Evolutionary conservation across 2,113 vertebrate genomes (phyloP), one percentile per base, ranked within the genome.

Genomic region (Pelusios castaneus): DNA sequence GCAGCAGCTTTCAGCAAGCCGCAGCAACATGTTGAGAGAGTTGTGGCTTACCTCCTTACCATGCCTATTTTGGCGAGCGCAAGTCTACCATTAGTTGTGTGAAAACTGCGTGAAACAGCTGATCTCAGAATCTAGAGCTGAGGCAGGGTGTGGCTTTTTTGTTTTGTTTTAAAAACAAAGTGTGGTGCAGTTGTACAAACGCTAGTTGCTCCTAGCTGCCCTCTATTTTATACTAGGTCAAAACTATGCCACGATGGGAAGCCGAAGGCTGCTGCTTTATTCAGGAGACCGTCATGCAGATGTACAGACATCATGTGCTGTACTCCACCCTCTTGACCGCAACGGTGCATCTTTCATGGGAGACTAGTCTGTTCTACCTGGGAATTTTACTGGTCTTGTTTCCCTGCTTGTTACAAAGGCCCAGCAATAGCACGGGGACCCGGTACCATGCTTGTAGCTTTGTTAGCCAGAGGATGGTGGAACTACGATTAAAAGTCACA

Each of bases 21-120:
- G 95, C 93, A 97, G 91, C 4, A 82, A 97, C 96, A 97, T 5
- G 94, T 93, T 67, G 90, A 80, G 87, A 84, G 93, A 91, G 93
- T 94, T 97, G 90, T 90, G 87, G 94, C 90, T 95, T 89, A 55
- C 84, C 91, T 80, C 89, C 91, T 82, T 89, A 13, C 25, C 41
- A 45, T 8, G 24, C 91, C 92, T 94, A 89, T 90, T 95, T 96
- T 97, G 96, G 95, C 96, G 97, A 77, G 95, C 88, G 87, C 16
- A 0, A 84, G 84, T 34, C 27, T 63, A 86, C 86, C 84, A 12
- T 54, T 47, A 91, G 92, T 29, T 11, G 52, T 24, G 88, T 1
- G 89, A 49, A 76, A 85, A 86, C 96, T 22, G 49, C 29, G 47
- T 91, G 89, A 22, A 77, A 3, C 47, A 80, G 77, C 80, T 24